These are phyloP conservation scores for Lithosia quadra DNA, from an alignment of 2,888 invertebrate genomes.

Conservation along the genomic window DNA sequence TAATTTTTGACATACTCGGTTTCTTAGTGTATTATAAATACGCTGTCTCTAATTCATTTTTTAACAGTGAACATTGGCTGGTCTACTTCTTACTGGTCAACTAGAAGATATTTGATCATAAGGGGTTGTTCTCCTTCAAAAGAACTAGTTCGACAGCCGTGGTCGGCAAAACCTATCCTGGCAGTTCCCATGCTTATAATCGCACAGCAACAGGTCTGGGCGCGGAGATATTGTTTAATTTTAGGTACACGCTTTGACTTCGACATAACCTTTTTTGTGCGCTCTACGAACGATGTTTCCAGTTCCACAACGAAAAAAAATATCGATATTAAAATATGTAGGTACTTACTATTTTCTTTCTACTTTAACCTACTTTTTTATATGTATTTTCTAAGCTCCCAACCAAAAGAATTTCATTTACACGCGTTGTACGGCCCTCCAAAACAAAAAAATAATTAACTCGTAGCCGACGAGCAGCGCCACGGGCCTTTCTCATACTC, in stretches of 20 bases:
- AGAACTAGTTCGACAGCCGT: not conserved
- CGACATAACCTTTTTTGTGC: not conserved
- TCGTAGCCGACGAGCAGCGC: conserved; percentile 9
- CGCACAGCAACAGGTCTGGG: not conserved
- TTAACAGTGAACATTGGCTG: too few species aligned
- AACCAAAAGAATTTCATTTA: not conserved
- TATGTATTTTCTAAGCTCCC: too few species aligned
- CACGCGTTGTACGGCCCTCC: not conserved
- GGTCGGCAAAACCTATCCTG: not conserved
- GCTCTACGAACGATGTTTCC: not conserved
- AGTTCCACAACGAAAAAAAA: not conserved
- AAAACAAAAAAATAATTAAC: too few species aligned
- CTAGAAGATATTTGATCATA: not conserved
- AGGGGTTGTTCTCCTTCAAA: not conserved
- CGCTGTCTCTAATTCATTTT: too few species aligned
- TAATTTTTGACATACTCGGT: too few species aligned
- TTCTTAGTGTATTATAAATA: too few species aligned
- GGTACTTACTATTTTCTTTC: not conserved
- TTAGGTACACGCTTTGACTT: not conserved
- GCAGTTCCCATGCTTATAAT: not conserved
- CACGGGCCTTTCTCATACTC: conserved; percentile 18
- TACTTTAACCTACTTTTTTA: not conserved
- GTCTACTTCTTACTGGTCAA: not conserved
- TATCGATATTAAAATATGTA: not conserved
- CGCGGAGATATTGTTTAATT: too few species aligned